These are phyloP conservation scores for Anthrax anthrax DNA, from an alignment of 2,888 invertebrate species.

Conservation along the genomic window DNA sequence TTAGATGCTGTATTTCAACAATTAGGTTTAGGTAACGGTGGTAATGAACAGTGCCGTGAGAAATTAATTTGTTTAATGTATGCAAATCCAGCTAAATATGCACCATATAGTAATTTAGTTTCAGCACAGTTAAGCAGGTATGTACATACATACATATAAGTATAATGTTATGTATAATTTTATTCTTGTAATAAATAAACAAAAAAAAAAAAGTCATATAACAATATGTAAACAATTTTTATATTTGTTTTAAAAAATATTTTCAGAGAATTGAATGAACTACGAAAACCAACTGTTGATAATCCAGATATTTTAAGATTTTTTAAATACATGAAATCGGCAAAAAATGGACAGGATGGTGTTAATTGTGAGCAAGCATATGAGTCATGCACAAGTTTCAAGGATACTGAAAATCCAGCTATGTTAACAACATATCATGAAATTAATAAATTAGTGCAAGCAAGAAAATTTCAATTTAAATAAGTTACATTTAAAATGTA, in stretches of 20 bases:
- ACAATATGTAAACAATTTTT: not conserved
- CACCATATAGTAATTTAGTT: slow-evolving; percentile 76
- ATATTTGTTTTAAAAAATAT: not conserved
- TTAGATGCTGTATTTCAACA: slow-evolving; percentile 71
- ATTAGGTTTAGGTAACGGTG: slow-evolving; percentile 46
- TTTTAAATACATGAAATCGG: slow-evolving; percentile 83
- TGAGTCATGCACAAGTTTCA: slow-evolving; percentile 48
- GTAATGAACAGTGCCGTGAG: slow-evolving; percentile 60
- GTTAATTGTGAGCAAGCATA: slow-evolving; percentile 55
- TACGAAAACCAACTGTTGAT: slow-evolving; percentile 70
- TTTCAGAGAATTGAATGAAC: slow-evolving; percentile 65
- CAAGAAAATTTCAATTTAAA: slow-evolving; percentile 46
- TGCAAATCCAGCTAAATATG: slow-evolving; percentile 73
- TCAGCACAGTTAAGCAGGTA: slow-evolving; percentile 79
- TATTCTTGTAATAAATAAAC: no score
- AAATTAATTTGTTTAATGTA: slow-evolving; percentile 80
- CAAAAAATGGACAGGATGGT: slow-evolving; percentile 74
- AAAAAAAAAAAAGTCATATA: no score
- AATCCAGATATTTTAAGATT: slow-evolving; percentile 77
- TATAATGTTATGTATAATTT: no score
- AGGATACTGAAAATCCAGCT: slow-evolving; percentile 56
- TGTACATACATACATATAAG: slow-evolving; percentile 15
- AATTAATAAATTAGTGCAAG: slow-evolving; percentile 74
- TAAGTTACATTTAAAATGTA: no score
- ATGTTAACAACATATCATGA: slow-evolving; percentile 79